These are phyloP conservation scores for Vulpes ferrilata DNA, from an alignment of 2,113 vertebrate species.

Conservation along the genomic window DNA sequence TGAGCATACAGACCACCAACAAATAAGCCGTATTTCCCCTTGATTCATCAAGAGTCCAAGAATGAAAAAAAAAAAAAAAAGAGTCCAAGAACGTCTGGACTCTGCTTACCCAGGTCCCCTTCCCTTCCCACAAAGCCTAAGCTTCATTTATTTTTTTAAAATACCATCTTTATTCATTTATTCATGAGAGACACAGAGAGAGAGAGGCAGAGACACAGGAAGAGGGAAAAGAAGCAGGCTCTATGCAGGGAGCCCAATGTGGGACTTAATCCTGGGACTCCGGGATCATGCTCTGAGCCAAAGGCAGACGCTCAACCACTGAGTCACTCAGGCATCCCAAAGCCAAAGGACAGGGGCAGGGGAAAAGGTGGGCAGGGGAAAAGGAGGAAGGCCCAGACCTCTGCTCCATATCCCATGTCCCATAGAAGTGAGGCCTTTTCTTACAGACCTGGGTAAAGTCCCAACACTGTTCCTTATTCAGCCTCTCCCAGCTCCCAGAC, in stretches of 20 bases:
- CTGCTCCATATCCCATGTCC: not conserved
- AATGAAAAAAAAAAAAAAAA: too few species aligned
- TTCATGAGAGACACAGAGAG: too few species aligned
- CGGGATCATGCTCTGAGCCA: too few species aligned
- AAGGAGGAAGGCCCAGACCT: not conserved
- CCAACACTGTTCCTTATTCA: not conserved
- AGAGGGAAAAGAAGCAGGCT: too few species aligned
- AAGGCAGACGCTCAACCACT: too few species aligned
- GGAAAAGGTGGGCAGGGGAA: not conserved
- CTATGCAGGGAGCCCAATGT: too few species aligned
- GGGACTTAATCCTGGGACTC: too few species aligned
- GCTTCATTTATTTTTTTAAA: too few species aligned
- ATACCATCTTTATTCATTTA: too few species aligned
- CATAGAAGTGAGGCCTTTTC: not conserved
- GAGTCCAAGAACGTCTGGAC: not conserved
- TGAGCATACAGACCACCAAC: not conserved
- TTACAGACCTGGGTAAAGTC: not conserved
- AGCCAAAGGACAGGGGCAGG: too few species aligned
- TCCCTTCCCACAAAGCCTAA: not conserved
- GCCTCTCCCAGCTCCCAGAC: not conserved
- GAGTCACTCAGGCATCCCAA: too few species aligned
- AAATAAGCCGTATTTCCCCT: fast-evolving
- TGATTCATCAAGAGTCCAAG: not conserved
- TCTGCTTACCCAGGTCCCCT: not conserved
- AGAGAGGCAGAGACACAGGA: too few species aligned